Conservation (phyloP, 1,140 invertebrate genomes). For the Stratiolaelaps scimitus region DNA sequence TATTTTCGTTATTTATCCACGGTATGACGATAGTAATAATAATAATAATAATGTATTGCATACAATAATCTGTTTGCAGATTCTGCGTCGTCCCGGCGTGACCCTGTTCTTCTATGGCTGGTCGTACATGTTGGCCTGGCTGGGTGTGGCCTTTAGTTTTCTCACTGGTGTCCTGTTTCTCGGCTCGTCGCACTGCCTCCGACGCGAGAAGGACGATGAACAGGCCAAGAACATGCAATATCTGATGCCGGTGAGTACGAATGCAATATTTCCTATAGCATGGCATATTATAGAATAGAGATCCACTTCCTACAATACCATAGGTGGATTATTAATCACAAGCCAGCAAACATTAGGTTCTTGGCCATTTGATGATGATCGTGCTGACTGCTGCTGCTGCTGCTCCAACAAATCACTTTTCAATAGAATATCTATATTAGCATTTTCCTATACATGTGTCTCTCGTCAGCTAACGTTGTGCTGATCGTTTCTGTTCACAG, state of each 20-base stretch:
- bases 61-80: conserved; percentile 48
- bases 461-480: no score
- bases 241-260: conserved; percentile 72
- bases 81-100: conserved; percentile 58
- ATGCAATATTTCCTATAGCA: not conserved
- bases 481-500: conserved; percentile 39
- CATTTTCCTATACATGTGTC: no score
- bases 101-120: conserved; percentile 77
- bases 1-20: no score
- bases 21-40: no score
- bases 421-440: no score
- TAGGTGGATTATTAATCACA: no score
- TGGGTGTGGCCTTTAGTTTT: conserved; percentile 73
- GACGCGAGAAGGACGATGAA: conserved; percentile 77
- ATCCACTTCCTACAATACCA: no score
- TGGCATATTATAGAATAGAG: no score
- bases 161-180: conserved; percentile 78
- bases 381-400: no score
- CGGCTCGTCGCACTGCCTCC: conserved; percentile 76
- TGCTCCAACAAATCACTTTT: no score
- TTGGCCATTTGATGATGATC: no score
- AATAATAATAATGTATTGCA: conserved; percentile 22
- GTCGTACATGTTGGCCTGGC: conserved; percentile 90
- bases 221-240: conserved; percentile 93
- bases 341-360: no score